Evolutionary conservation across 1,140 invertebrate species (phyloP).

Genomic region (Polyergus mexicanus): DNA sequence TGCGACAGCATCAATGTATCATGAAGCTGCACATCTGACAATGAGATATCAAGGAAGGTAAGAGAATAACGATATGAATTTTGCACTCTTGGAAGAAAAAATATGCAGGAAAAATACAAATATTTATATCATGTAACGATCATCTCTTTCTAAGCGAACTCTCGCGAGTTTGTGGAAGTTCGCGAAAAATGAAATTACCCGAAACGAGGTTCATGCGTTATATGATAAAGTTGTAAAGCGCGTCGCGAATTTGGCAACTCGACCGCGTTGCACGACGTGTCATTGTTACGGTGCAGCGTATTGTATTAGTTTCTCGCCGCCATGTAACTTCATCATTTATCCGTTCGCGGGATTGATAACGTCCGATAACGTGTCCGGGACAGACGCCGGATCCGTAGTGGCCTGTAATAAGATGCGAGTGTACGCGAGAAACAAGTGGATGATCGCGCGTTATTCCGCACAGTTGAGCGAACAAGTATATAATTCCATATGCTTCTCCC

Average conservation of each 20-base stretch:
- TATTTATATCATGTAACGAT: constrained; percentile 30
- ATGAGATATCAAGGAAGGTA: constrained; percentile 1
- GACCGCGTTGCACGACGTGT: background rate
- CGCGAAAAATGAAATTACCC: constrained; percentile 31
- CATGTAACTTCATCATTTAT: constrained; percentile 11
- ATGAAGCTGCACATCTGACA: background rate
- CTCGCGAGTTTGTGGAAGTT: constrained; percentile 17
- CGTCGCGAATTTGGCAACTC: constrained; percentile 45
- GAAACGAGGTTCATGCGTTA: constrained; percentile 43
- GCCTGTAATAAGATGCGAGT: background rate
- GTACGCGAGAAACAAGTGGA: constrained; percentile 15
- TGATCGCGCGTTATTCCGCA: constrained; percentile 10
- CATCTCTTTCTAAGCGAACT: background rate
- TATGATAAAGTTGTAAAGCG: constrained; percentile 35
- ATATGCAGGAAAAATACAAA: constrained; percentile 28
- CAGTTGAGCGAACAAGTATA: constrained; percentile 5
- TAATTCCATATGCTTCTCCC: constrained; percentile 25
- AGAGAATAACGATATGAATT: constrained; percentile 12
- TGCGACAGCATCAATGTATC: background rate
- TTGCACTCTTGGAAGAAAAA: background rate
- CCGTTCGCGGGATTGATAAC: constrained; percentile 7
- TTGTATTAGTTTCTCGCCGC: background rate
- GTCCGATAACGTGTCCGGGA: constrained; percentile 11
- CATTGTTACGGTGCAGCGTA: background rate
- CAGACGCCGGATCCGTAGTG: constrained; percentile 35